Evolutionary conservation across 2,888 invertebrate species (phyloP).

Genomic region (Cloeon dipterum): DNA sequence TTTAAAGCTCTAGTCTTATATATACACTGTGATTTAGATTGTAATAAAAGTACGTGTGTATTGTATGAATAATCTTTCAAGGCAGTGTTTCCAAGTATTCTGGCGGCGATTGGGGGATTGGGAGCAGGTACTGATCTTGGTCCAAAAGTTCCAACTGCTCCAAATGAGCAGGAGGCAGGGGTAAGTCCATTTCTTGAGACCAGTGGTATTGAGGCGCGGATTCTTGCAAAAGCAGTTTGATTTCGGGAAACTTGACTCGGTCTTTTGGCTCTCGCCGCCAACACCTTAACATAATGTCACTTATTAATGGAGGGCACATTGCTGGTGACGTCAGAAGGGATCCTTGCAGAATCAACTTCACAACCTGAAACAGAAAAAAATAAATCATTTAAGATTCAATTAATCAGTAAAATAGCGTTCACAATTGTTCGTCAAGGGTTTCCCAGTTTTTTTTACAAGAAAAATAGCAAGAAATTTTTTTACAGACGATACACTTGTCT

Average conservation of each 20-base stretch:
- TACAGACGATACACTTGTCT: too few relatives aligned
- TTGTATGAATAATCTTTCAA: neutral
- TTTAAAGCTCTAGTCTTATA: too few relatives aligned
- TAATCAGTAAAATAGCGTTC: neutral
- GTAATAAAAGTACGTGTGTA: too few relatives aligned
- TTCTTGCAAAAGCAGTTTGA: constrained; percentile 36
- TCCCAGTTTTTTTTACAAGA: too few relatives aligned
- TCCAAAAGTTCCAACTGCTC: constrained; percentile 23
- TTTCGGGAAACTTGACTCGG: constrained; percentile 44
- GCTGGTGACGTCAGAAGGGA: constrained; percentile 59
- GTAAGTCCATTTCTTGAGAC: neutral
- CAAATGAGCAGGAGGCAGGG: constrained; percentile 4
- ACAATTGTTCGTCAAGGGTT: too few relatives aligned
- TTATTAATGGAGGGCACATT: constrained; percentile 46
- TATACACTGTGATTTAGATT: neutral
- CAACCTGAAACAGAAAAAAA: constrained; percentile 29
- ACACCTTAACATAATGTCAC: constrained; percentile 53
- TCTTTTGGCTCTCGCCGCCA: constrained; percentile 64
- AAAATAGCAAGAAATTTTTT: too few relatives aligned
- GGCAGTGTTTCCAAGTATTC: neutral
- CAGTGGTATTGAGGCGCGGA: constrained; percentile 7
- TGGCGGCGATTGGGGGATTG: constrained; percentile 13
- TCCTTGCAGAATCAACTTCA: constrained; percentile 55
- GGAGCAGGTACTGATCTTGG: constrained; percentile 41
- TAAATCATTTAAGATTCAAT: neutral